Evolutionary conservation across 2,113 vertebrate genomes (phyloP).

Genomic region (Asarcornis scutulata): DNA sequence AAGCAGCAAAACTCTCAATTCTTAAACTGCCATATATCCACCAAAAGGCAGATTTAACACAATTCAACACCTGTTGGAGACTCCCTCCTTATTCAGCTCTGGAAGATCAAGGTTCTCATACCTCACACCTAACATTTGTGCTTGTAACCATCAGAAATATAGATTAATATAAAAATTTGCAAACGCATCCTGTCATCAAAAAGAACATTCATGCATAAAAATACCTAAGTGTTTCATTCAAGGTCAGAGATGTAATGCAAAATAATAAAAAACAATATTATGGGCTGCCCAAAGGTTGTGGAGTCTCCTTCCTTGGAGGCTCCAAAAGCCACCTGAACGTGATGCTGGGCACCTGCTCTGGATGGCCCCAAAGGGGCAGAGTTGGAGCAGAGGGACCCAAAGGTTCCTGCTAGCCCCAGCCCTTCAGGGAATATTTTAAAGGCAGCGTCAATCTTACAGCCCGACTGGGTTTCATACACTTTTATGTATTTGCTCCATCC

Average conservation of each 20-base stretch:
- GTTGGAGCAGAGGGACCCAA: not conserved
- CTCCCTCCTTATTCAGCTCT: not conserved
- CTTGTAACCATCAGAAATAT: not conserved
- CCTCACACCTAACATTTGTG: fast-evolving
- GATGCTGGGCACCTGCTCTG: too few species aligned
- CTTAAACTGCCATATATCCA: not conserved
- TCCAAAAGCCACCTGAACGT: too few species aligned
- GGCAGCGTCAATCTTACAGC: too few species aligned
- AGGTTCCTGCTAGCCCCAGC: not conserved
- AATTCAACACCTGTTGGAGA: not conserved
- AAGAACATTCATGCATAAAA: not conserved
- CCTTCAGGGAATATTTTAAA: not conserved
- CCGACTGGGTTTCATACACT: not conserved
- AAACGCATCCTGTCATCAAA: not conserved
- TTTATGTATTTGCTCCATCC: not conserved
- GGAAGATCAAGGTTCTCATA: not conserved
- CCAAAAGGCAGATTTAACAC: not conserved
- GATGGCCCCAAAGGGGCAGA: not conserved
- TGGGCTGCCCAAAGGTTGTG: not conserved
- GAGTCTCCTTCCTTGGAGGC: not conserved
- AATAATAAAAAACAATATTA: not conserved
- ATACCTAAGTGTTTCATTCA: not conserved
- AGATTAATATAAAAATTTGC: not conserved
- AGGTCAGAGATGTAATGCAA: not conserved
- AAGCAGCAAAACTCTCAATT: not conserved